Conservation (phyloP, 2,113 vertebrate species). For the Psophia crepitans region DNA sequence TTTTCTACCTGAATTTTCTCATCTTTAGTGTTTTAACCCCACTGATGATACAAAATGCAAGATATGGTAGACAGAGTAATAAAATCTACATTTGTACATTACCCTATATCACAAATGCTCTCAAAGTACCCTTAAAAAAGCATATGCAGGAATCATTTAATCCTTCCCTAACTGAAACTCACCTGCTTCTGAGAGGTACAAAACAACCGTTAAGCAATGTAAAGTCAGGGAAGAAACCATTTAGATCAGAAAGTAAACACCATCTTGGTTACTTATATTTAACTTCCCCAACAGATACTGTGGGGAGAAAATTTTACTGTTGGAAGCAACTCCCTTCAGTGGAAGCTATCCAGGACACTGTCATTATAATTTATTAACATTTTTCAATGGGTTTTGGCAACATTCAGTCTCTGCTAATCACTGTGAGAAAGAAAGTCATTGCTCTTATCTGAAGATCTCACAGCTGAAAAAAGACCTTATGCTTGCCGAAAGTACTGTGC, state of each 20-base stretch:
- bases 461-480: not conserved
- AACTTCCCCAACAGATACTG: not conserved
- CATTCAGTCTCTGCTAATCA: not conserved
- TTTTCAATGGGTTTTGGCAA: not conserved
- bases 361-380: not conserved
- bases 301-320: not conserved
- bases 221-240: not conserved
- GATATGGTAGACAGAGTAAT: not conserved
- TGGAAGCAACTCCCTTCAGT: not conserved
- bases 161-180: not conserved
- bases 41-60: not conserved
- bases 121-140: not conserved
- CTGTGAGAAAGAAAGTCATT: not conserved
- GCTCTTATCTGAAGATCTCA: not conserved
- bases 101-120: not conserved
- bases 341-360: not conserved
- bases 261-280: not conserved
- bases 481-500: not conserved
- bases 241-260: not conserved
- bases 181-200: not conserved
- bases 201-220: not conserved
- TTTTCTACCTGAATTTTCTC: not conserved
- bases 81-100: not conserved
- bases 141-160: not conserved
- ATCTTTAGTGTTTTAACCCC: not conserved